Evolutionary conservation across 1,140 invertebrate species (phyloP).

Genomic region (Heterodera carotae): DNA sequence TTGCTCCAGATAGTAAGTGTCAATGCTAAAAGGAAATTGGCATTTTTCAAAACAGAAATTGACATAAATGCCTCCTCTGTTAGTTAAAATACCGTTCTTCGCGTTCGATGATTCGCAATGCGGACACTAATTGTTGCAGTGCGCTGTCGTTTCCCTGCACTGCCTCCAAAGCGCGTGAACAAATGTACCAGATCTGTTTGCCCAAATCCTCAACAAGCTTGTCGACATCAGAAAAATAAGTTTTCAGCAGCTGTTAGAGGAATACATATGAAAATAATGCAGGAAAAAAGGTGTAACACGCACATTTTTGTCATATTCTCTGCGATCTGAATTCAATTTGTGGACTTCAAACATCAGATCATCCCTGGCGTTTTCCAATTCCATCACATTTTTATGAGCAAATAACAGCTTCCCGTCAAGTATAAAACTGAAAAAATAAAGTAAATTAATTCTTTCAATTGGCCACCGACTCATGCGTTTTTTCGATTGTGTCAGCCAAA

Average conservation of each 20-base stretch:
- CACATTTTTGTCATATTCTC: slow-evolving; percentile 75
- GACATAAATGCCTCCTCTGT: slow-evolving; percentile 70
- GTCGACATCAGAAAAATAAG: slow-evolving; percentile 93
- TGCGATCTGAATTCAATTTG: slow-evolving; percentile 84
- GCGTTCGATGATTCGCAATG: slow-evolving; percentile 89
- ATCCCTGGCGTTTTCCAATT: slow-evolving; percentile 92
- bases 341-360: slow-evolving; percentile 91
- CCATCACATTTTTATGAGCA: slow-evolving; percentile 85
- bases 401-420: slow-evolving; percentile 89
- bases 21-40: slow-evolving; percentile 59
- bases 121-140: slow-evolving; percentile 92
- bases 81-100: slow-evolving; percentile 81
- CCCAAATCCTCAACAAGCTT: slow-evolving; percentile 83
- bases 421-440: slow-evolving; percentile 72
- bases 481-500: slow-evolving; percentile 90
- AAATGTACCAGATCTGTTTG: slow-evolving; percentile 84
- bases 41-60: slow-evolving; percentile 58
- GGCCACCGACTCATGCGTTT: slow-evolving; percentile 75
- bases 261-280: background rate
- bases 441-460: background rate
- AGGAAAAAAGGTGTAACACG: slow-evolving; percentile 50
- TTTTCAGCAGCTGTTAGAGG: slow-evolving; percentile 79
- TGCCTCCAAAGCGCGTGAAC: slow-evolving; percentile 86
- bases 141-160: slow-evolving; percentile 90
- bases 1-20: slow-evolving; percentile 61